Conservation (phyloP, 2,888 invertebrate species). For the Plutella xylostella region DNA sequence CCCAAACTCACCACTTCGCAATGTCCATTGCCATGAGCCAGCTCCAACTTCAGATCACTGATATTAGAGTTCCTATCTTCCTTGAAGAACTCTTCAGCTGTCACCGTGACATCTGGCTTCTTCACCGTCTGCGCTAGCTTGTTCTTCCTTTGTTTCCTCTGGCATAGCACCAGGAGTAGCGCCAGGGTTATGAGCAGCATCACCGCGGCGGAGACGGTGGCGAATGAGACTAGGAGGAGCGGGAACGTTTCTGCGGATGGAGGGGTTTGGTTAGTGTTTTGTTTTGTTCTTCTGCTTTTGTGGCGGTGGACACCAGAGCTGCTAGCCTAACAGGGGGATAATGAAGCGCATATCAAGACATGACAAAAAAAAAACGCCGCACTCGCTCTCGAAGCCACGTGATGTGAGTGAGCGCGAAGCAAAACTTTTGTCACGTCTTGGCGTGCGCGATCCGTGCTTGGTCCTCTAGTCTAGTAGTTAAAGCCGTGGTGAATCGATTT, state of each 20-base stretch:
- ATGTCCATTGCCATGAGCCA: conserved; percentile 84
- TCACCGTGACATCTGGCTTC: conserved; percentile 71
- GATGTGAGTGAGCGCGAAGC: too few relatives aligned
- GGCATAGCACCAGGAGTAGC: conserved; percentile 87
- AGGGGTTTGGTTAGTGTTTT: too few relatives aligned
- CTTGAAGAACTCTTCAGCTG: conserved; percentile 67
- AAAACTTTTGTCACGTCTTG: too few relatives aligned
- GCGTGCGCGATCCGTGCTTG: too few relatives aligned
- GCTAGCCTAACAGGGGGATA: too few relatives aligned
- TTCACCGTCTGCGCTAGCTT: conserved; percentile 56
- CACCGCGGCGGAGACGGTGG: conserved; percentile 88
- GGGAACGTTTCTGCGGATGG: conserved; percentile 79
- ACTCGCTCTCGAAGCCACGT: too few relatives aligned
- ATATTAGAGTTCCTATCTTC: conserved; percentile 93
- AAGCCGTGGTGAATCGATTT: too few relatives aligned
- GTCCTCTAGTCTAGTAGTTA: too few relatives aligned
- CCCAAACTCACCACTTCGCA: conserved; percentile 75
- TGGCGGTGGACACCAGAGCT: too few relatives aligned
- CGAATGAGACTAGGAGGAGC: conserved; percentile 84
- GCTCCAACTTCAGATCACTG: conserved; percentile 90
- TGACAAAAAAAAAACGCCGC: too few relatives aligned
- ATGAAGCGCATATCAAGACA: too few relatives aligned
- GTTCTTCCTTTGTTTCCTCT: conserved; percentile 72
- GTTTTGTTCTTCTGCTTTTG: too few relatives aligned
- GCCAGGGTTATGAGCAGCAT: conserved; percentile 86